Evolutionary conservation across 2,888 invertebrate genomes (phyloP).

Genomic region (Linyphia triangularis): DNA sequence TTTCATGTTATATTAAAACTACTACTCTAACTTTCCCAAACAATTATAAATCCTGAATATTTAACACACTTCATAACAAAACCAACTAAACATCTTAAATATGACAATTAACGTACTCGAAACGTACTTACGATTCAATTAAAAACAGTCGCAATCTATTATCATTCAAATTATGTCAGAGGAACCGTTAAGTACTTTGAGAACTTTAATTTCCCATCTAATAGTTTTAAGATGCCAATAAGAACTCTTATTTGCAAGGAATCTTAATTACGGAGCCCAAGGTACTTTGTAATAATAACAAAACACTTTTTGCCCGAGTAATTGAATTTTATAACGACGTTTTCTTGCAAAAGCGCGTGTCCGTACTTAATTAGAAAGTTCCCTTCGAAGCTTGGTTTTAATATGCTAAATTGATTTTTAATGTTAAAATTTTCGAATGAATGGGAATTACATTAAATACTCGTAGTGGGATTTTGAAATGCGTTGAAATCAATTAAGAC

Average conservation of each 20-base stretch:
- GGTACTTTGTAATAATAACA: slow-evolving; percentile 25
- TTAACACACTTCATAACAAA: background rate
- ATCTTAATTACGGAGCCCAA: slow-evolving; percentile 39
- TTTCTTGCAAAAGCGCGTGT: slow-evolving; percentile 23
- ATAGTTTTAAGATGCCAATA: slow-evolving; percentile 42
- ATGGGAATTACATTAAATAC: background rate
- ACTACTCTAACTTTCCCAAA: background rate
- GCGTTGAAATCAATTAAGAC: slow-evolving; percentile 8
- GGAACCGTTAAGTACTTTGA: slow-evolving; percentile 15
- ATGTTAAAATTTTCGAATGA: slow-evolving; percentile 18
- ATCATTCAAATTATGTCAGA: slow-evolving; percentile 38
- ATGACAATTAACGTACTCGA: slow-evolving; percentile 23
- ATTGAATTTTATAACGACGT: slow-evolving; percentile 48
- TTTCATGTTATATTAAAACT: background rate
- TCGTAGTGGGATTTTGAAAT: background rate
- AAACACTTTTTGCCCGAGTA: slow-evolving; percentile 45
- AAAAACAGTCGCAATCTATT: slow-evolving; percentile 28
- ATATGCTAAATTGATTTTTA: slow-evolving; percentile 49
- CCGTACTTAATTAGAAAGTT: slow-evolving; percentile 36
- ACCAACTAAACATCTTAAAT: background rate
- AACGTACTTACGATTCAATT: background rate
- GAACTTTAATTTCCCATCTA: slow-evolving; percentile 38
- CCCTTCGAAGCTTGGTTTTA: slow-evolving; percentile 3
- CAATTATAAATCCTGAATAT: slow-evolving; percentile 10
- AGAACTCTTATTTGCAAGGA: slow-evolving; percentile 42